Evolutionary conservation across 2,888 invertebrate genomes (phyloP).

Genomic region (Rhimphoctona megacephalus): DNA sequence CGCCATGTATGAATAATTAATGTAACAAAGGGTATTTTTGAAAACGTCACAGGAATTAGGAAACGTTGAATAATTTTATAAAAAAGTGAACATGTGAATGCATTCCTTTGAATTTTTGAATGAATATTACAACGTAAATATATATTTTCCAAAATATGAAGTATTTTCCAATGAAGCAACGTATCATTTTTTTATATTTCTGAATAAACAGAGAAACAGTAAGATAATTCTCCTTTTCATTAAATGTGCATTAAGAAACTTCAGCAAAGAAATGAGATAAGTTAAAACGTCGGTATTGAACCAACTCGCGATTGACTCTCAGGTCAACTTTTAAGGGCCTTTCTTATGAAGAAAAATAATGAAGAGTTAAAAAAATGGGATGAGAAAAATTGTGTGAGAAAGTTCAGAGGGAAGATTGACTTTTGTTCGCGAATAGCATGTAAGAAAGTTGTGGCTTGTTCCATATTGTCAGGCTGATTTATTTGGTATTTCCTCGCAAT

Average conservation of each 20-base stretch:
- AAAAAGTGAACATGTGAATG: neutral
- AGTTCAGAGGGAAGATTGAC: constrained; percentile 12
- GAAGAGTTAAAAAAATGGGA: neutral
- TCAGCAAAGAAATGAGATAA: neutral
- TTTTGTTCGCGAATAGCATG: neutral
- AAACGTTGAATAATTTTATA: neutral
- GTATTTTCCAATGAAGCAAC: neutral
- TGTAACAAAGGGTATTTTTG: neutral
- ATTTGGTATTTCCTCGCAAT: neutral
- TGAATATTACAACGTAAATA: neutral
- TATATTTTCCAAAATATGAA: neutral
- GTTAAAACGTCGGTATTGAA: neutral
- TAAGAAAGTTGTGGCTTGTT: constrained; percentile 20
- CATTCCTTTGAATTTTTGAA: neutral
- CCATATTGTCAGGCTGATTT: constrained; percentile 22
- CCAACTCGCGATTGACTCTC: neutral
- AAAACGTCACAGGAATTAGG: neutral
- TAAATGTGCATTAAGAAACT: neutral
- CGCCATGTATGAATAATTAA: constrained; percentile 38
- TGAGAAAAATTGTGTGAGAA: neutral
- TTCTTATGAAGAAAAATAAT: neutral
- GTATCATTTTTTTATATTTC: neutral
- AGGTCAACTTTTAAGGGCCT: neutral
- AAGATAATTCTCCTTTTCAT: neutral
- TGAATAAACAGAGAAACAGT: neutral